These are phyloP conservation scores for Epirrhoe alternata DNA, from an alignment of 2,888 invertebrate species.

Conservation along the genomic window DNA sequence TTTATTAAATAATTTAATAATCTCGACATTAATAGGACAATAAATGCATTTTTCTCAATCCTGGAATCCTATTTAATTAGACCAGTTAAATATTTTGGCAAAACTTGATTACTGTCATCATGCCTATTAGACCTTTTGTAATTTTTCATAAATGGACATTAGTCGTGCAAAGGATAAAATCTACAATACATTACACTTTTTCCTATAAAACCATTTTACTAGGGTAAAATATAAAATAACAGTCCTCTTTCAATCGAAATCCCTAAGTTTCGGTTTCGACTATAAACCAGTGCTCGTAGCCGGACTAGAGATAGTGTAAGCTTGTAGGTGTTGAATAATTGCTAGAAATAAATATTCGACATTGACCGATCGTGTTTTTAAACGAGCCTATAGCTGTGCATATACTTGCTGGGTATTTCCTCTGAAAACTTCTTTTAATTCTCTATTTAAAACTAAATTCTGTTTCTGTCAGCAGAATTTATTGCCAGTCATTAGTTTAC, in stretches of 20 bases:
- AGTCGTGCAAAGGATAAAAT: no score
- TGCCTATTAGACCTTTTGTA: no score
- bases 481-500: constrained; percentile 11
- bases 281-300: background rate
- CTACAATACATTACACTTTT: no score
- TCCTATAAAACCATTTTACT: no score
- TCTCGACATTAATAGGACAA: no score
- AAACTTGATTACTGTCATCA: no score
- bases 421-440: constrained; percentile 23
- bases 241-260: background rate
- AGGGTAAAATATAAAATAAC: no score
- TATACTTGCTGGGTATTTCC: constrained; percentile 17
- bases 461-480: constrained; percentile 26
- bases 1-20: no score
- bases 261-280: constrained; percentile 4
- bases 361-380: constrained; percentile 29
- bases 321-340: constrained; percentile 31
- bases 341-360: constrained; percentile 29
- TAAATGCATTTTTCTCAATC: no score
- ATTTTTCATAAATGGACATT: no score
- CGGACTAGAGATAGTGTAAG: constrained; percentile 19
- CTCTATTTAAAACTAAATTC: constrained; percentile 21
- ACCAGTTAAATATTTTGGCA: no score
- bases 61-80: no score
- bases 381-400: constrained; percentile 13